Percentiles rank a stretch among this genome's conserved stretches.
phyloP scores from a whole-genome alignment of 2,888 invertebrate genomes.

The Diadromus collaris region DNA sequence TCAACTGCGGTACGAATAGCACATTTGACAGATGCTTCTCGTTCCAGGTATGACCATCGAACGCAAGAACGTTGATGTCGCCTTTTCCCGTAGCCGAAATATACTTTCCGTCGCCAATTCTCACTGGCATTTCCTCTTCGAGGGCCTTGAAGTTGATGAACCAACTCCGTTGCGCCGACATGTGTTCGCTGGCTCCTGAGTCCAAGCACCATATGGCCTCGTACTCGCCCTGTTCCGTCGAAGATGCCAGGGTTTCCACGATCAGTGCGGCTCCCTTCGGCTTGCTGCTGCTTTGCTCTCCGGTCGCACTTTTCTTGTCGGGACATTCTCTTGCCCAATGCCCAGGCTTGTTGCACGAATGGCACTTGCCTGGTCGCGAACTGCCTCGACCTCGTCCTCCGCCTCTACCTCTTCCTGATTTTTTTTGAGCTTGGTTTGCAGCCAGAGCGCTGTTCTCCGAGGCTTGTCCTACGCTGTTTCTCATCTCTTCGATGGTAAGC shows the following conservation, averaged over 20 bases:
- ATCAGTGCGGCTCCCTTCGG: constrained; percentile 27
- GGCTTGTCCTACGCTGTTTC: background rate
- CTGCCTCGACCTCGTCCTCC: constrained; percentile 2
- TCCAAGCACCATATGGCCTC: constrained; percentile 47
- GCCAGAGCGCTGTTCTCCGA: constrained; percentile 11
- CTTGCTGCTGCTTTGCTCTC: constrained; percentile 4
- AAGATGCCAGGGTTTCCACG: constrained; percentile 17
- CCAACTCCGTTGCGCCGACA: constrained; percentile 53
- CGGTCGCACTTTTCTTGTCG: background rate
- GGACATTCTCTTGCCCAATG: constrained; percentile 43
- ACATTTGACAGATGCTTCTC: constrained; percentile 53
- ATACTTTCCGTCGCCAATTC: constrained; percentile 50
- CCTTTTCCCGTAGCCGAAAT: constrained; percentile 49
- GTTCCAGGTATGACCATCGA: constrained; percentile 55
- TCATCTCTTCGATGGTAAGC: constrained; percentile 44
- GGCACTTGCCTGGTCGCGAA: constrained; percentile 39
- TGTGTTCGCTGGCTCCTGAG: constrained; percentile 62
- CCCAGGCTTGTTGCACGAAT: constrained; percentile 58
- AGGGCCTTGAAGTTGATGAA: constrained; percentile 43
- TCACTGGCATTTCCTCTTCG: constrained; percentile 11
- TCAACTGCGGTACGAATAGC: constrained; percentile 51
- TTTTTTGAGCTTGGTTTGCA: background rate
- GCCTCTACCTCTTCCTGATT: background rate
- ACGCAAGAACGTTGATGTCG: constrained; percentile 55
- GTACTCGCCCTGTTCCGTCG: constrained; percentile 18